phyloP scores from a whole-genome alignment of 1,140 invertebrate genomes.

The Apis cerana region DNA sequence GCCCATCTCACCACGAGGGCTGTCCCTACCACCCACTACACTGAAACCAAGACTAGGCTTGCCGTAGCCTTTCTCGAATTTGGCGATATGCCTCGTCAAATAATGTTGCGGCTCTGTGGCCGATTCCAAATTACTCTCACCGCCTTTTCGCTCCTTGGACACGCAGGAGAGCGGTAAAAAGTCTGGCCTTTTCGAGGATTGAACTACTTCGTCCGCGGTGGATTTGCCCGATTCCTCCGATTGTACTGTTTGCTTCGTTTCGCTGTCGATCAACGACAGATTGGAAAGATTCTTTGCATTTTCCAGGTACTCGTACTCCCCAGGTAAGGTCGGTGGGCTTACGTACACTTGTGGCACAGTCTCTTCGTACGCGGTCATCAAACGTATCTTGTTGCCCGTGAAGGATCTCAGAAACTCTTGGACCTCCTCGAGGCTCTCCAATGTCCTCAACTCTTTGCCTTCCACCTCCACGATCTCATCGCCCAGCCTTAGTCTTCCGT shows the following conservation, averaged over 20 bases:
- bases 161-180: conserved; percentile 70
- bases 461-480: conserved; percentile 95
- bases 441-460: conserved; percentile 88
- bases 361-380: conserved; percentile 78
- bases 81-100: conserved; percentile 76
- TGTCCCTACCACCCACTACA: conserved; percentile 88
- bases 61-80: conserved; percentile 85
- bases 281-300: conserved; percentile 74
- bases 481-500: conserved; percentile 89
- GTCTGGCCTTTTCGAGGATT: conserved; percentile 72
- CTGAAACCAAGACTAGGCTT: conserved; percentile 88
- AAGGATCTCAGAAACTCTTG: conserved; percentile 80
- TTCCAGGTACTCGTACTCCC: conserved; percentile 72
- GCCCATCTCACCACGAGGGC: conserved; percentile 86
- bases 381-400: conserved; percentile 71
- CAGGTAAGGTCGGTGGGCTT: conserved; percentile 52
- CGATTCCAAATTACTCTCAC: conserved; percentile 53
- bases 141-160: conserved; percentile 65
- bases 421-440: conserved; percentile 86
- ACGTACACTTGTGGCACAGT: conserved; percentile 74
- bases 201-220: conserved; percentile 19
- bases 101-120: conserved; percentile 82
- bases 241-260: conserved; percentile 52
- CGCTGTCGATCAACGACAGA: conserved; percentile 66
- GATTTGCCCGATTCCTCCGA: conserved; percentile 20